These are phyloP conservation scores for Panthera leo DNA, from an alignment of 2,113 vertebrate genomes.

Conservation along the genomic window DNA sequence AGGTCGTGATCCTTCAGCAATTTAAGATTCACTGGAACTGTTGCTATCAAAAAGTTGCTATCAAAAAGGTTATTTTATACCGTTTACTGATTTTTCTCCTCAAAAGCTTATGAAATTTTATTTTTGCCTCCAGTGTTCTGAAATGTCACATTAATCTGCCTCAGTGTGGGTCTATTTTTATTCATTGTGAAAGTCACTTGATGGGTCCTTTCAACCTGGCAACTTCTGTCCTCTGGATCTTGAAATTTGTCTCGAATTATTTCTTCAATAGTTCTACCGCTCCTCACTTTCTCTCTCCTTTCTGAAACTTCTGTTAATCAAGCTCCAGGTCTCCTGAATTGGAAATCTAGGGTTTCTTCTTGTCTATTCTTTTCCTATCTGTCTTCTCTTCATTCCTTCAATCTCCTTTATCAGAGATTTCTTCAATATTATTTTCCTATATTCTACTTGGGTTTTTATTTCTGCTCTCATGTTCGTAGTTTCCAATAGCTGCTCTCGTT, in stretches of 20 bases:
- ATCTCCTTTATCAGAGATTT: background rate
- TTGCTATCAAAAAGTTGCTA: background rate
- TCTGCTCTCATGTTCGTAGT: background rate
- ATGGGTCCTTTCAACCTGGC: background rate
- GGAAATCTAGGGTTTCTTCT: background rate
- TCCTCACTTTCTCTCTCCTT: background rate
- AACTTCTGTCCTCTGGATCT: background rate
- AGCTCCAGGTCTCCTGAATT: background rate
- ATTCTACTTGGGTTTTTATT: background rate
- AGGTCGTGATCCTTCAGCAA: background rate
- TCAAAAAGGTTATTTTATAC: background rate
- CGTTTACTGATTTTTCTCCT: background rate
- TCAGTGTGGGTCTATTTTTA: background rate
- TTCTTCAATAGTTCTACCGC: background rate
- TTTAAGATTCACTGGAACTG: background rate
- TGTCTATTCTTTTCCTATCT: background rate
- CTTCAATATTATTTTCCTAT: background rate
- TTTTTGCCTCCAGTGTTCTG: background rate
- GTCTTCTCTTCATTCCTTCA: background rate
- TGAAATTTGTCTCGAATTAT: background rate
- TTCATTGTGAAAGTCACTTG: background rate
- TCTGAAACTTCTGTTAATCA: background rate
- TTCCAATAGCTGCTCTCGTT: background rate
- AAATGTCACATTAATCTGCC: background rate
- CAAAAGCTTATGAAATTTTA: background rate